These are phyloP conservation scores for Actias luna DNA, from an alignment of 2,888 invertebrate genomes.

Conservation along the genomic window DNA sequence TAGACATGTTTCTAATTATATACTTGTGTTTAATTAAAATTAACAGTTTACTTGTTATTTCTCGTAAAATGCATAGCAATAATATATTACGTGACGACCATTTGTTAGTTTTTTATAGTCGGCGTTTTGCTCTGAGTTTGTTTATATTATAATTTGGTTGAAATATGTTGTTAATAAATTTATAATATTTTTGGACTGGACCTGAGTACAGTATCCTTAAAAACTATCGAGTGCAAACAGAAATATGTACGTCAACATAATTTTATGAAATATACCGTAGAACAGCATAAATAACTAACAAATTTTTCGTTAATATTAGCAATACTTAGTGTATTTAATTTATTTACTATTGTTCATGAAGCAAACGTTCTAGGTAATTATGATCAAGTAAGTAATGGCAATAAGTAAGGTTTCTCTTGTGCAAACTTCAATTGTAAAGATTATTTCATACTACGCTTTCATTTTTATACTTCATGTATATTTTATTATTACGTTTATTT, in stretches of 20 bases:
- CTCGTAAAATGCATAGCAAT: constrained; percentile 10
- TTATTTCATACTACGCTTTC: constrained; percentile 23
- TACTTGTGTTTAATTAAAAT: too few species aligned
- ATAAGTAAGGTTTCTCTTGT: constrained; percentile 27
- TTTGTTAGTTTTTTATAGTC: constrained; percentile 31
- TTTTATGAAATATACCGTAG: not conserved
- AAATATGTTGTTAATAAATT: constrained; percentile 11
- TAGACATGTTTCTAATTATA: too few species aligned
- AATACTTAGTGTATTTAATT: not conserved
- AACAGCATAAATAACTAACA: not conserved
- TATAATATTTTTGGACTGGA: constrained; percentile 10
- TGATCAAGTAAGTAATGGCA: constrained; percentile 24
- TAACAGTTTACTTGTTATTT: not conserved
- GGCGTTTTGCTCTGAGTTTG: constrained; percentile 16
- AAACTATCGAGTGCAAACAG: not conserved
- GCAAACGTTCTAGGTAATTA: constrained; percentile 27
- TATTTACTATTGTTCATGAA: constrained; percentile 34
- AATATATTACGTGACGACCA: constrained; percentile 29
- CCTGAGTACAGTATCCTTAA: not conserved
- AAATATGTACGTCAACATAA: not conserved
- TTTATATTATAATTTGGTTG: constrained; percentile 13
- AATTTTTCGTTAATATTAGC: not conserved
- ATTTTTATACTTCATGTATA: not conserved
- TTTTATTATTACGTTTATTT: not conserved
- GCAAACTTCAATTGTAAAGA: constrained; percentile 30